Percentiles rank a stretch among this genome's conserved stretches.
These are phyloP conservation scores for Chloroclysta siterata DNA, from an alignment of 2,888 invertebrate species.

Conservation along the genomic window DNA sequence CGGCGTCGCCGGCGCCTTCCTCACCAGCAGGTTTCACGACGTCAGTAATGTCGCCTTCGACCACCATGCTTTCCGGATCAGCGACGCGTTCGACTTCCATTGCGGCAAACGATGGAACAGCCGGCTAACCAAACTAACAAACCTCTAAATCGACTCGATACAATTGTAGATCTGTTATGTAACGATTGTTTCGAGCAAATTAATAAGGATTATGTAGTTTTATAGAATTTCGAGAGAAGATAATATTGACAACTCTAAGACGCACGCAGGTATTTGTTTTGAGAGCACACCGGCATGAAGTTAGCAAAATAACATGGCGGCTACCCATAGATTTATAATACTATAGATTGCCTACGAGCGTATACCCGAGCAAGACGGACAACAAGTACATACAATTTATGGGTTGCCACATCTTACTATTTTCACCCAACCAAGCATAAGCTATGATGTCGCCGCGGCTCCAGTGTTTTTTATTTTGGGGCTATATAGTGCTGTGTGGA, in stretches of 20 bases:
- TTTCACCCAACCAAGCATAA: too few relatives aligned
- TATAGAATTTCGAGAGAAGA: constrained; percentile 38
- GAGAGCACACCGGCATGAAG: constrained; percentile 72
- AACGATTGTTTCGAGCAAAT: constrained; percentile 20
- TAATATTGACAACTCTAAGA: constrained; percentile 59
- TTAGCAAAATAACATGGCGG: constrained; percentile 72
- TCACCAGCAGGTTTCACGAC: constrained; percentile 66
- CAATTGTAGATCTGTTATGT: constrained; percentile 13
- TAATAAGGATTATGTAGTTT: constrained; percentile 9
- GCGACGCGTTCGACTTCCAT: constrained; percentile 79
- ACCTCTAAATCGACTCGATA: constrained; percentile 32
- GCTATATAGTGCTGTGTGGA: too few relatives aligned
- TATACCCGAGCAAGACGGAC: too few relatives aligned
- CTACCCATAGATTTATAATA: too few relatives aligned
- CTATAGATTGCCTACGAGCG: too few relatives aligned
- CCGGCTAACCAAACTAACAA: constrained; percentile 48
- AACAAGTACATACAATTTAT: too few relatives aligned
- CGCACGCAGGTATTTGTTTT: constrained; percentile 77
- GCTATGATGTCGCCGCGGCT: too few relatives aligned
- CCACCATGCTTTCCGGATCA: constrained; percentile 82
- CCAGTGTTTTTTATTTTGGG: too few relatives aligned
- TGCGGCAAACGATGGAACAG: constrained; percentile 56
- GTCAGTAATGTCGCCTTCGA: constrained; percentile 48
- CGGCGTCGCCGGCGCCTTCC: constrained; percentile 77
- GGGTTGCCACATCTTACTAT: too few relatives aligned